Percentiles rank a stretch among this genome's conserved stretches.
Conservation (phyloP, 2,113 vertebrate genomes). For the Mastomys natalensis region DNA sequence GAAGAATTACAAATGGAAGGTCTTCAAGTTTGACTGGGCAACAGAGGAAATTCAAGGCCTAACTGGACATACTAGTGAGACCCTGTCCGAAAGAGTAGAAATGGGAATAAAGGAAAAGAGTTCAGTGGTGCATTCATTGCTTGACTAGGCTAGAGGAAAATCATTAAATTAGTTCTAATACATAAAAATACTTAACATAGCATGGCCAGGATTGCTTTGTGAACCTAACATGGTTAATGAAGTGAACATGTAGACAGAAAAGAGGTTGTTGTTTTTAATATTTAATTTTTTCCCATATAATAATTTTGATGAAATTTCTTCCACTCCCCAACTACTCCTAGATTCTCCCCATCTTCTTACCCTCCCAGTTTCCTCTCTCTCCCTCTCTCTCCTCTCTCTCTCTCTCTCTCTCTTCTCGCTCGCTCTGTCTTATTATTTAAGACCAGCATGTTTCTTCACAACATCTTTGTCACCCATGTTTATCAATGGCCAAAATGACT, state of each 20-base stretch:
- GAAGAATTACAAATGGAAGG: background rate
- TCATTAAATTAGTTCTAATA: constrained; percentile 39
- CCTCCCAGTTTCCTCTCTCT: background rate
- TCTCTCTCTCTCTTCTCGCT: too few species aligned
- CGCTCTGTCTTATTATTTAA: too few species aligned
- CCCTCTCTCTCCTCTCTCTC: too few species aligned
- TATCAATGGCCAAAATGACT: background rate
- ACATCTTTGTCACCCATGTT: background rate
- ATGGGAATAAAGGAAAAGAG: background rate
- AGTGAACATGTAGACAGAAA: background rate
- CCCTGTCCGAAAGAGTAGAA: background rate
- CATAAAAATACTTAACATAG: background rate
- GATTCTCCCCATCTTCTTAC: background rate
- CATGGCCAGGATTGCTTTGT: background rate
- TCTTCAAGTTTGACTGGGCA: background rate
- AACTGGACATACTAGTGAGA: background rate
- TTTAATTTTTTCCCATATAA: background rate
- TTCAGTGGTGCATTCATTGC: background rate
- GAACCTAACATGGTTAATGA: constrained; percentile 8
- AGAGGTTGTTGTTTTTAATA: background rate
- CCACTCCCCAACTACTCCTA: background rate
- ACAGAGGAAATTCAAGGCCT: background rate
- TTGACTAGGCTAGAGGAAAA: background rate
- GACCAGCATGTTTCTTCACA: background rate
- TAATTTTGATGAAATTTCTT: background rate